Percentiles rank a stretch among this genome's conserved stretches.
These are phyloP conservation scores for Nibea coibor DNA, from an alignment of 2,113 vertebrate species.

Conservation along the genomic window DNA sequence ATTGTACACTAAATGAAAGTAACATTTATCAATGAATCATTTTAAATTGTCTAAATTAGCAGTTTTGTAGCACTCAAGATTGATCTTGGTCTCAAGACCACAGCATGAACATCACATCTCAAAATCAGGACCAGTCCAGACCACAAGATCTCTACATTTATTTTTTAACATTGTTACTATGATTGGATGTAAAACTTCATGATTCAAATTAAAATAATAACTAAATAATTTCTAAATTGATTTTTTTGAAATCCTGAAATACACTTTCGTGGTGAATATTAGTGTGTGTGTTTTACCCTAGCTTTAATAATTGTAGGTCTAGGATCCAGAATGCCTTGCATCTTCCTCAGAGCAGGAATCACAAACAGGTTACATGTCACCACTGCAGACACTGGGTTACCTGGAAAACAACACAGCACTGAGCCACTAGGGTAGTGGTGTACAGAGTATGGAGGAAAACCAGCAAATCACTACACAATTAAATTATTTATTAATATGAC, in stretches of 20 bases:
- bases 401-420: constrained; percentile 74
- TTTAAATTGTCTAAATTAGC: too few species aligned
- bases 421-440: background rate
- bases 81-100: too few species aligned
- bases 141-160: too few species aligned
- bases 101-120: too few species aligned
- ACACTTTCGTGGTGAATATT: background rate
- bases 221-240: background rate
- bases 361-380: constrained; percentile 99
- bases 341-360: constrained; percentile 98
- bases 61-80: too few species aligned
- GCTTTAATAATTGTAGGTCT: constrained; percentile 99
- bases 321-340: constrained; percentile 99
- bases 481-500: background rate
- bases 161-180: background rate
- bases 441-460: background rate
- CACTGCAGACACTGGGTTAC: constrained; percentile 98
- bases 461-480: background rate
- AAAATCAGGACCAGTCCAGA: too few species aligned
- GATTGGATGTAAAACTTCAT: too few species aligned
- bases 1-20: background rate
- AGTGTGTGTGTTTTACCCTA: constrained; percentile 85
- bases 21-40: too few species aligned
- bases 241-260: too few species aligned
- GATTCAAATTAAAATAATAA: too few species aligned